Percentiles rank a stretch among this genome's conserved stretches.
Evolutionary conservation across 2,797 vertebrate genomes (phyloP).

Genomic region (Melanotaenia nigrans): DNA sequence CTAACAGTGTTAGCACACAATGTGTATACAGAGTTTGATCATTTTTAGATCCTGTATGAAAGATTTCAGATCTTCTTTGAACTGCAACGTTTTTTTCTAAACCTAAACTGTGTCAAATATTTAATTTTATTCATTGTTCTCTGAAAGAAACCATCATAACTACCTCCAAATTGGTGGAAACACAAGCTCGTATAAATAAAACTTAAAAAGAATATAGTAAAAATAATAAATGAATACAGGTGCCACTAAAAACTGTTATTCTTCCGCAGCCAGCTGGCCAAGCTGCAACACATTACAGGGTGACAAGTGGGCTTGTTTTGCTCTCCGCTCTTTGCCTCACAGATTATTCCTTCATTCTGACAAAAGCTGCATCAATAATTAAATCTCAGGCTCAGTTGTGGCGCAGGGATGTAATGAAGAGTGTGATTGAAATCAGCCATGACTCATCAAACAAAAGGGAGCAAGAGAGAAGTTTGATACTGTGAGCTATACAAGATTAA

Average conservation of each 20-base stretch:
- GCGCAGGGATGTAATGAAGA: constrained; percentile 72
- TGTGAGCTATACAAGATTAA: constrained; percentile 36
- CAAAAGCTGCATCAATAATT: constrained; percentile 81
- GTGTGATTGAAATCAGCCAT: constrained; percentile 71
- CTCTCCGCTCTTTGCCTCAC: constrained; percentile 51
- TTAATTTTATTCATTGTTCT: background rate
- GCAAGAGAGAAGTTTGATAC: constrained; percentile 55
- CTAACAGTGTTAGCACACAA: background rate
- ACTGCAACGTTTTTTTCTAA: background rate
- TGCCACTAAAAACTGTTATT: background rate
- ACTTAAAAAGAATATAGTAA: background rate
- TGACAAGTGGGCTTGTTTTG: constrained; percentile 28
- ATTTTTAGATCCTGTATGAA: background rate
- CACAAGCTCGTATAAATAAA: background rate
- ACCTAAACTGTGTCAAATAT: background rate
- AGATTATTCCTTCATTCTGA: constrained; percentile 63
- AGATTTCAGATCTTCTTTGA: background rate
- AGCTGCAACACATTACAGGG: constrained; percentile 28
- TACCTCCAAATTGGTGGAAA: background rate
- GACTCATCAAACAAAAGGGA: constrained; percentile 63
- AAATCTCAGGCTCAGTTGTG: constrained; percentile 73
- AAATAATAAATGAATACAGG: background rate
- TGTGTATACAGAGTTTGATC: background rate
- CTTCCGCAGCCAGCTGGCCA: background rate
- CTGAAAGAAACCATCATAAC: background rate